Conservation (phyloP, 2,888 invertebrate species). For the Phaedon cochleariae region DNA sequence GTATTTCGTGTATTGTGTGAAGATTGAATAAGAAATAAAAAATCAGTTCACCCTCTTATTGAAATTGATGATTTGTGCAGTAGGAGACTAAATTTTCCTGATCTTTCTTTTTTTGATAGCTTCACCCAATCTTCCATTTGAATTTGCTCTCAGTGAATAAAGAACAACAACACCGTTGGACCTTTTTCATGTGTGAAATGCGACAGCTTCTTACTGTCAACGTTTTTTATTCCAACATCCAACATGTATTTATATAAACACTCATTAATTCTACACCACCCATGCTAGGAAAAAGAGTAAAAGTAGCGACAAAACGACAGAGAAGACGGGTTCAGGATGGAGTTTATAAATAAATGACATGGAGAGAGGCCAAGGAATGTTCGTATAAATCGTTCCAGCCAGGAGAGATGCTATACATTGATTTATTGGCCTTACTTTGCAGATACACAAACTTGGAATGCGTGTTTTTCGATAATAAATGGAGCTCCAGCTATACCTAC, state of each 20-base stretch:
- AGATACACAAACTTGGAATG: not conserved
- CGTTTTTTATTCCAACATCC: not conserved
- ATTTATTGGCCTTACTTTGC: slow-evolving; percentile 23
- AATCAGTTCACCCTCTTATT: too few relatives aligned
- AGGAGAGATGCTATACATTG: slow-evolving; percentile 28
- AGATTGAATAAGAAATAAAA: too few relatives aligned
- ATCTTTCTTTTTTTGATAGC: too few relatives aligned
- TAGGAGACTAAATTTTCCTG: too few relatives aligned
- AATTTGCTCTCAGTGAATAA: too few relatives aligned
- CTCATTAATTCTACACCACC: slow-evolving; percentile 35
- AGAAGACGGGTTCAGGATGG: slow-evolving; percentile 25
- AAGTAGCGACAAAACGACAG: slow-evolving; percentile 20
- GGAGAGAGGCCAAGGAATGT: slow-evolving; percentile 40
- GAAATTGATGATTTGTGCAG: too few relatives aligned
- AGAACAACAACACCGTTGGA: too few relatives aligned
- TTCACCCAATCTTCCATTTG: too few relatives aligned
- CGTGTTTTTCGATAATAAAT: not conserved
- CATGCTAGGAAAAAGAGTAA: slow-evolving; percentile 23
- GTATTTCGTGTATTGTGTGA: too few relatives aligned
- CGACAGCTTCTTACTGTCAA: slow-evolving; percentile 9
- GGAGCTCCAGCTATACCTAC: too few relatives aligned
- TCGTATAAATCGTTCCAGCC: slow-evolving; percentile 30
- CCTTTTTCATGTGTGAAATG: slow-evolving; percentile 12
- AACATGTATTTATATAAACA: slow-evolving; percentile 26
- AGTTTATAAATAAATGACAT: slow-evolving; percentile 40